Base-by-base conservation (phyloP, 2,888 invertebrate genomes). In the Tinea trinotella region DNA sequence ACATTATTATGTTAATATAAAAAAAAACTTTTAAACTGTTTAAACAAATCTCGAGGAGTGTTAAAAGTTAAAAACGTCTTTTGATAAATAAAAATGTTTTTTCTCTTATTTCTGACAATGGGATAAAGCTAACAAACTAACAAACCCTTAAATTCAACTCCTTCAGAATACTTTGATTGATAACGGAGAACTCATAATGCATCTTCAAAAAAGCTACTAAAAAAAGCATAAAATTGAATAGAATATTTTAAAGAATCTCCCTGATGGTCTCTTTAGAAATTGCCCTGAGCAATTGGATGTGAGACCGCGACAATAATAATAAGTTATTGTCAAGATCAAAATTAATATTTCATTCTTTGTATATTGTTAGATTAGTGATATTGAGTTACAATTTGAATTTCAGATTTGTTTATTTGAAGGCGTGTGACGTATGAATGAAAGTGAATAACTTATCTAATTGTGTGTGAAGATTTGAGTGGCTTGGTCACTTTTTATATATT, bases 401-500 rank as follows among this genome's bases (percentile, higher is more conserved):
- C 63, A 76, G 70, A 82, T 83, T 69, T 74, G 69, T 75, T 75
- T 70, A 74, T 70, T 68, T 67, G 64, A 66, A 24, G 62, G 64
- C 61, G 57, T 62, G 59, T 65, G 56, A 54, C 56, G 55, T 46
- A 58, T 67, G 72, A 72, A 75, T 74, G 64, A 67, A 65, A 68
- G 68, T 59, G 70, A 70, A 80, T 82, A 79, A 84, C 80, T 70
- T 58, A 75, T 68, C 81, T 85, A 85, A 85, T 85, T 83, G 82
- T 84, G 84, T 84, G 84, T 84, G 83, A 85, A 82, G 74, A 61
- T 24, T 22, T 19, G 19, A 46, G 46, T 46, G 46, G 46, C 46
- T 17, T 19, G 46, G 19, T 46, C n/a, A 19, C 30, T 30, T 7
- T n/a, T n/a, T n/a, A n/a, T n/a, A n/a, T n/a, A n/a, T n/a, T n/a